Percentiles rank a stretch among this genome's conserved stretches.
Evolutionary conservation across 2,888 invertebrate genomes (phyloP).

Genomic region (Nipponacmea schrenckii): DNA sequence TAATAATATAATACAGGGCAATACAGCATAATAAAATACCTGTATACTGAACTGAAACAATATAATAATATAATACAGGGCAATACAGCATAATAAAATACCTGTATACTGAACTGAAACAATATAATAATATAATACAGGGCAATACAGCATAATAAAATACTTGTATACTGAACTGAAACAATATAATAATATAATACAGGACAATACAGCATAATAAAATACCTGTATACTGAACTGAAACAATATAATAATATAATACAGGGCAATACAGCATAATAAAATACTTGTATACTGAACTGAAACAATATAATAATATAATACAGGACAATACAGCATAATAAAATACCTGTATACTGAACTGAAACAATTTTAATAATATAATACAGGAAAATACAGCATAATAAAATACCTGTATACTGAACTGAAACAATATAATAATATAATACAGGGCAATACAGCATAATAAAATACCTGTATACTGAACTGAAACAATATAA

Average conservation of each 20-base stretch:
- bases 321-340: no score
- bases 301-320: slow-evolving; percentile 49
- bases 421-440: slow-evolving; percentile 74
- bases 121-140: no score
- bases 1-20: slow-evolving; percentile 31
- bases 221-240: slow-evolving; percentile 1
- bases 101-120: no score
- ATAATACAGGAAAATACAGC: no score
- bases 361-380: no score
- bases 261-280: slow-evolving; percentile 25
- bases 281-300: slow-evolving; percentile 3
- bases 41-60: slow-evolving; percentile 1
- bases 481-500: not conserved
- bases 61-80: slow-evolving; percentile 54
- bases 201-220: no score
- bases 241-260: slow-evolving; percentile 14
- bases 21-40: not conserved
- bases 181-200: slow-evolving; percentile 72
- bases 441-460: no score
- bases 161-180: slow-evolving; percentile 68
- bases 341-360: no score
- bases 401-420: no score
- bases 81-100: no score
- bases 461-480: not conserved
- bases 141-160: no score